Base-by-base conservation (phyloP, 2,797 vertebrate genomes). In the Anas flavirostris region DNA sequence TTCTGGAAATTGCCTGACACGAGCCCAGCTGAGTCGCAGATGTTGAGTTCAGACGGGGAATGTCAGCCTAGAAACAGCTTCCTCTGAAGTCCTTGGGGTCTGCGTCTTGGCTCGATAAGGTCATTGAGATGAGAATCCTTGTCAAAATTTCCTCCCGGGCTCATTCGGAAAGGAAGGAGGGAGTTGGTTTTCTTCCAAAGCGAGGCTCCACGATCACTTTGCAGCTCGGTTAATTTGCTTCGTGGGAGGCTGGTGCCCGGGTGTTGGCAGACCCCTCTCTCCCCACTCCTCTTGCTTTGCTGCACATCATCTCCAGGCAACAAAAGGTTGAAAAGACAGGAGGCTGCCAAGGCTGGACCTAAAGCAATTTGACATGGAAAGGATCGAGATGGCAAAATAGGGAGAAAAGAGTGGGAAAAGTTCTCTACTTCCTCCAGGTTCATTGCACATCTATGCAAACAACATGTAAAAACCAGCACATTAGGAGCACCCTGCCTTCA, bases 381-480 rank as follows among this genome's bases (percentile, higher is more conserved):
- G 7, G 44, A 60, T 59, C 1, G 4, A 67, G 43, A 44, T 35
- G 39, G 74, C 25, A 93, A 84, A 92, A 69, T 0, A 75, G 59
- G 37, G 29, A 82, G 35, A 70, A 92, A 64, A 29, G 5, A 29
- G 46, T 93, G 89, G 81, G 63, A 78, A 83, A 82, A 84, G 46
- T 41, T 73, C 55, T 83, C 0, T 0, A 39, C 81, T 90, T 74
- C 48, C 43, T 83, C 70, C 9, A 28, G 18, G 80, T 74, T 94
- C 44, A 8, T 56, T 73, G 82, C 87, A 88, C 77, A 33, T 39
- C 26, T 76, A 91, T 82, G 90, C 78, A 94, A 93, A 93, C 48
- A 82, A 73, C 39, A 70, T 58, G 63, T 59, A 44, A 91, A 94
- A 60, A 37, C 28, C 74, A 88, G 67, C 59, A 67, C 48, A 46